A percentile compares a stretch with the other conserved stretches of the same genome.
phyloP scores from a whole-genome alignment of 2,113 vertebrate genomes.

The Lethenteron reissneri region DNA sequence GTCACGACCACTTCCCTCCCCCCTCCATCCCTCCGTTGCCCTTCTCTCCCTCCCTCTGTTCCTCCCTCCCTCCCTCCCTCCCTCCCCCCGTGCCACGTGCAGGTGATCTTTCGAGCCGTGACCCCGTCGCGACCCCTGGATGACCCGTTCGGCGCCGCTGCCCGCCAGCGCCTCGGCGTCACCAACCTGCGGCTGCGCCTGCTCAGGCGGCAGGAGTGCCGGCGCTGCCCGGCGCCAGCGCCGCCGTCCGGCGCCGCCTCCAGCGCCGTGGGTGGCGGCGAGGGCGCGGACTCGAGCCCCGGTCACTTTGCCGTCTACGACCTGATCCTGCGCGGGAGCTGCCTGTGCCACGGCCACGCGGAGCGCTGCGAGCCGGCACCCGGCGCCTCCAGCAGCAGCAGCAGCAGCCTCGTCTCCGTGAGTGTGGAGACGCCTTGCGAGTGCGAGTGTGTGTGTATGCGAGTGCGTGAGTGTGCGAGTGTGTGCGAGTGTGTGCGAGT shows the following conservation, averaged over 20 bases:
- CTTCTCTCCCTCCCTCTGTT: too few relatives aligned
- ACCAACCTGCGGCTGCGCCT: slow-evolving; percentile 62
- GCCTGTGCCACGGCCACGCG: slow-evolving; percentile 76
- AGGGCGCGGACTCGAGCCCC: too few relatives aligned
- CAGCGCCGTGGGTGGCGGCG: slow-evolving; percentile 9
- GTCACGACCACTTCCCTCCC: too few relatives aligned
- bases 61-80: too few relatives aligned
- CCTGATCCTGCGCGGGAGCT: slow-evolving; percentile 84
- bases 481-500: too few relatives aligned
- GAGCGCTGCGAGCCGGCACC: slow-evolving; percentile 47
- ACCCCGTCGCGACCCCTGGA: slow-evolving; percentile 33
- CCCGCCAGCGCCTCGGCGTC: slow-evolving; percentile 52
- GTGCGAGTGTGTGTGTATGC: too few relatives aligned
- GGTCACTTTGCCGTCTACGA: slow-evolving; percentile 62
- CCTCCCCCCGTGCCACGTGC: slow-evolving; percentile 8
- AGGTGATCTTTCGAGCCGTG: slow-evolving; percentile 78
- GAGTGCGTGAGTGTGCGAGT: too few relatives aligned
- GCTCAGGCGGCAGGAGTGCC: slow-evolving; percentile 43
- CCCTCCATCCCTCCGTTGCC: too few relatives aligned
- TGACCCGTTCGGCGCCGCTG: slow-evolving; percentile 49
- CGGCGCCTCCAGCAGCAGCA: slow-evolving; percentile 22
- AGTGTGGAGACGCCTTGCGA: too few relatives aligned
- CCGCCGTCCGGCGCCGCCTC: slow-evolving; percentile 17
- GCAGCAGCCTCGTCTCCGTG: too few relatives aligned
- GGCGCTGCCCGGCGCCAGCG: slow-evolving; percentile 14